A percentile compares a stretch with the other conserved stretches of the same genome.
phyloP scores from a whole-genome alignment of 30 jellyfish, hydroid and myxozoan genomes.

The Pseudorhiza aurosa region DNA sequence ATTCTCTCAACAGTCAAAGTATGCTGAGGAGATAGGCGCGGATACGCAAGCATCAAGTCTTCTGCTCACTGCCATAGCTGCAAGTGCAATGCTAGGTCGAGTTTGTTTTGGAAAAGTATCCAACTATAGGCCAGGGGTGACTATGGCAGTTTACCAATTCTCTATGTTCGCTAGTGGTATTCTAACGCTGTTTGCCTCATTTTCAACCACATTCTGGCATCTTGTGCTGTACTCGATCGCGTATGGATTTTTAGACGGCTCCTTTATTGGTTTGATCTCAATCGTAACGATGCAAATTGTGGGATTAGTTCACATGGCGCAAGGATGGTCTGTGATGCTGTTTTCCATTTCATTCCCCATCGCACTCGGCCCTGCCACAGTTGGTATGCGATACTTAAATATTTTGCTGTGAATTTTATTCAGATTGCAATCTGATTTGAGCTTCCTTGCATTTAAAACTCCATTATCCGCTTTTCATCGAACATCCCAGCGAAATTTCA shows the following conservation, averaged over 20 bases:
- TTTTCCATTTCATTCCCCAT: constrained; percentile 81
- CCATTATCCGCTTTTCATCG: too few species aligned
- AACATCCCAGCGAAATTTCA: too few species aligned
- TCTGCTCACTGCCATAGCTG: constrained; percentile 69
- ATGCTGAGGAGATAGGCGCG: constrained; percentile 80
- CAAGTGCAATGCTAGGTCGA: constrained; percentile 84
- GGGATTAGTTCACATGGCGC: constrained; percentile 78
- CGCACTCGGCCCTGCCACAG: constrained; percentile 94
- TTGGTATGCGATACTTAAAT: constrained; percentile 64
- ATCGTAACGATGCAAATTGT: constrained; percentile 86
- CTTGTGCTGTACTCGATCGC: constrained; percentile 67
- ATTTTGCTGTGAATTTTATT: too few species aligned
- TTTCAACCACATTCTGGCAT: constrained; percentile 77
- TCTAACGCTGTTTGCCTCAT: constrained; percentile 55
- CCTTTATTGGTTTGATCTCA: constrained; percentile 89
- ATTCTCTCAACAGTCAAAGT: constrained; percentile 57
- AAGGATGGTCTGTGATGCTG: constrained; percentile 92
- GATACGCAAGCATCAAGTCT: constrained; percentile 66
- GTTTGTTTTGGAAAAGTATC: constrained; percentile 77
- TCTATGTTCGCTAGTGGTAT: constrained; percentile 86
- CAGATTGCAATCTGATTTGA: too few species aligned
- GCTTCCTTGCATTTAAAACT: too few species aligned
- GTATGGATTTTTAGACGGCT: constrained; percentile 94
- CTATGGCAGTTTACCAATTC: constrained; percentile 70
- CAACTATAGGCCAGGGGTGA: constrained; percentile 39